Base-by-base conservation (phyloP, 2,888 invertebrate genomes). In the Leuctra nigra region DNA sequence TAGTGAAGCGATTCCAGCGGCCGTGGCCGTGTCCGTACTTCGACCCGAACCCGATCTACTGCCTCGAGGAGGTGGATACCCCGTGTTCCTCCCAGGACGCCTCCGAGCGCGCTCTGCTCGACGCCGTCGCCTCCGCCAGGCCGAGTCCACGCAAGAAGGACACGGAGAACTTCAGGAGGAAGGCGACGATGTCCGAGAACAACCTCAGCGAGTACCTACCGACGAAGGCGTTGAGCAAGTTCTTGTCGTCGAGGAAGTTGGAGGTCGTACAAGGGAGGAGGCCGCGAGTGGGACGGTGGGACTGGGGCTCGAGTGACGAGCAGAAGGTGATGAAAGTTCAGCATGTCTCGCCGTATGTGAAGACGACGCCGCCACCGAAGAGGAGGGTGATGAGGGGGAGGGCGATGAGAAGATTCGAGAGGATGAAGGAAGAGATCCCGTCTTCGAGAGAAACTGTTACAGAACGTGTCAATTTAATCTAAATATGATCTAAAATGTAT, bases 21-120 rank as follows among this genome's bases (percentile, higher is more conserved):
- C 44, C 44, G 23, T 44, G 44, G 44, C n/a, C 20, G n/a, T 20
- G 44, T 44, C 44, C 44, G 23, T 23, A 22, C 18, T 23, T 20
- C 44, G 22, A 44, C 23, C 44, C 44, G 44, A 44, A 44, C 18
- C 44, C 9, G 22, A 6, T 44, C 3, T 44, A 23, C 23, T 44
- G 44, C n/a, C 23, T 44, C 4, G 44, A 44, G 44, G 23, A 44
- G 44, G 44, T 44, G 2, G 29, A 11, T 29, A 23, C 20, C 2
- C 20, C 18, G 4, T 20, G 23, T n/a, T 13, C 18, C 20, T 11
- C 44, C n/a, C n/a, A n/a, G 44, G 22, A n/a, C n/a, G n/a, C 4
- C 7, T 20, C 23, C 23, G n/a, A 44, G 23, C 29, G 29, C 7
- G 29, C 6, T 7, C 6, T 11, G 29, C 29, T 6, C 11, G 23